phyloP scores from a whole-genome alignment of 2,888 invertebrate genomes.

The Polia nebulosa region DNA sequence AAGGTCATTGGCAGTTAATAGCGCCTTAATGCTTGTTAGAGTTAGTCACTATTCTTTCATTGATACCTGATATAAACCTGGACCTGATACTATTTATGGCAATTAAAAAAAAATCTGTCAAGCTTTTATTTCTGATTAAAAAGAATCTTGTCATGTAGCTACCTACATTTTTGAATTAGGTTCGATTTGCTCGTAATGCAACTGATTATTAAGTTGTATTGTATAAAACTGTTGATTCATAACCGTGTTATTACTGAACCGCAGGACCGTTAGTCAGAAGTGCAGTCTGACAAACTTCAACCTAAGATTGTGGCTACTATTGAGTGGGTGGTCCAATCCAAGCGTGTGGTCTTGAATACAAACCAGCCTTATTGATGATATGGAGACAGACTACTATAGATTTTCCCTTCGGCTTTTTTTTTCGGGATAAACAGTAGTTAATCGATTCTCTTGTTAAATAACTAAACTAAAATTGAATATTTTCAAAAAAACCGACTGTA shows the following conservation, averaged over 20 bases:
- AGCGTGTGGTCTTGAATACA: slow-evolving; percentile 35
- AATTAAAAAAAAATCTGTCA: too few relatives aligned
- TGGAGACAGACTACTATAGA: too few relatives aligned
- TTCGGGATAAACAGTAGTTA: too few relatives aligned
- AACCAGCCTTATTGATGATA: background rate
- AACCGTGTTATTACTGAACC: slow-evolving; percentile 29
- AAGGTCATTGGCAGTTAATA: too few relatives aligned
- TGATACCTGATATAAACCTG: too few relatives aligned
- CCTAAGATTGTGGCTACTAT: slow-evolving; percentile 1
- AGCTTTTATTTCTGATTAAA: background rate
- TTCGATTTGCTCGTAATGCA: slow-evolving; percentile 13
- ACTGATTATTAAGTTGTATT: slow-evolving; percentile 28
- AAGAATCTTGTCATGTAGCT: background rate
- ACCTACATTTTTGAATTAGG: slow-evolving; percentile 10
- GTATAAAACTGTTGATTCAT: slow-evolving; percentile 26
- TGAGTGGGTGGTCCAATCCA: slow-evolving; percentile 42
- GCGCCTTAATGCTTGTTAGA: background rate
- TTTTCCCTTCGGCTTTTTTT: too few relatives aligned
- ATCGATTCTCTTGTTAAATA: too few relatives aligned
- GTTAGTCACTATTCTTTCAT: too few relatives aligned
- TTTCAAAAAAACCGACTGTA: too few relatives aligned
- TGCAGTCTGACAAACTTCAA: slow-evolving; percentile 15
- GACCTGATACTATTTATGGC: too few relatives aligned
- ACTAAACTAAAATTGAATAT: too few relatives aligned
- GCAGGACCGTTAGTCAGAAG: slow-evolving; percentile 37